Conservation (phyloP, 92 coral and sea anemone genomes). For the Siderastrea radians region DNA sequence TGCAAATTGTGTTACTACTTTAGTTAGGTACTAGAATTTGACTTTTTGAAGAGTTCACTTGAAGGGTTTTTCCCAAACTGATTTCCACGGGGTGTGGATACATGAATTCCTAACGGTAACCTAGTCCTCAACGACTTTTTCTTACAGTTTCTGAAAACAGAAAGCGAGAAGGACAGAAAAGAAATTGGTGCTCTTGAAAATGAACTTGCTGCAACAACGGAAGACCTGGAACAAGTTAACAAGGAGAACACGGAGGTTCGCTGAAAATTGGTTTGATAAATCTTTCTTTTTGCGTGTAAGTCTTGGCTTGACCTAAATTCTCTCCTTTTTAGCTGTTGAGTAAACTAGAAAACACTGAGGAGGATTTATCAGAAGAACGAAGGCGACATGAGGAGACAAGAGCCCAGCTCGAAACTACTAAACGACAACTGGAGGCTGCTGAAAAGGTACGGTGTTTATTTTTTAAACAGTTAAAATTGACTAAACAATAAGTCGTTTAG, state of each 20-base stretch:
- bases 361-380: conserved; percentile 75
- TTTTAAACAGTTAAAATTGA: too few relatives aligned
- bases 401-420: conserved; percentile 79
- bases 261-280: not conserved
- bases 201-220: conserved; percentile 53
- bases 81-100: too few relatives aligned
- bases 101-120: not conserved
- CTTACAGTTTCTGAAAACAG: conserved; percentile 9
- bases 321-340: conserved; percentile 54
- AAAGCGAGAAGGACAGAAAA: not conserved
- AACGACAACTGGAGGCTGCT: conserved; percentile 86
- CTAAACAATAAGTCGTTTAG: too few relatives aligned
- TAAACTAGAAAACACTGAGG: conserved; percentile 71
- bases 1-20: too few relatives aligned
- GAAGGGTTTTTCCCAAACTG: not conserved
- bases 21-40: too few relatives aligned
- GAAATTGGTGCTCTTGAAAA: conserved; percentile 71
- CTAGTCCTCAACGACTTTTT: not conserved
- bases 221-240: conserved; percentile 65
- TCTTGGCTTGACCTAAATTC: not conserved
- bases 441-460: conserved; percentile 76
- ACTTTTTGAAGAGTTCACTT: not conserved
- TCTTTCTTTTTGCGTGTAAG: not conserved
- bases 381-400: conserved; percentile 71
- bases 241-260: conserved; percentile 77